Base-by-base conservation (phyloP, 2,888 invertebrate species). In the Acanthosoma haemorrhoidale region DNA sequence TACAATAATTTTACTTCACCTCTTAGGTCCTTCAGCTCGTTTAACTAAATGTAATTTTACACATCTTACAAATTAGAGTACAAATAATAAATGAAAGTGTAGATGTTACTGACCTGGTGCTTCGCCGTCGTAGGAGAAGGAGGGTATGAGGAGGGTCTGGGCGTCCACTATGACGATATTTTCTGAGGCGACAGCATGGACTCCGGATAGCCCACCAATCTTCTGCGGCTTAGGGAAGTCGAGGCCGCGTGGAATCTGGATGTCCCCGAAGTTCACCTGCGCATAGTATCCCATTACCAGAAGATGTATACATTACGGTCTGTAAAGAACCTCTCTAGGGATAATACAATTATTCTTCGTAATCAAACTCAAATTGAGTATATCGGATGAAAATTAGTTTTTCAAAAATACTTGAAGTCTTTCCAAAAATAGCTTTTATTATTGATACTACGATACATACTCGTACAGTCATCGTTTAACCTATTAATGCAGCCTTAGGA, bases 91-190 rank as follows among this genome's bases (percentile, higher is more conserved):
- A 6, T 9, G 6, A 36, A 6, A 9, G 36, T 6, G 6, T 9
- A 11, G 6, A 16, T 15, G 11, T 8, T 15, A 4, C 81, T 81
- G 78, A 94, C 94, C 94, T 79, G 94, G 95, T 59, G 94, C 94
- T 81, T 91, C 90, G 72, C 95, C 95, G 77, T 96, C 95, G 78
- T 94, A 95, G 13, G 89, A 91, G 80, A 96, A 92, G 82, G 91
- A 89, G 21, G 94, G 94, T 76, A 96, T 86, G 75, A 95, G 85
- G 75, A 95, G 85, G 16, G 95, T 95, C 83, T 95, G 95, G 18
- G 95, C 93, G 80, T 96, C 95, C 57, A 95, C 94, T 73, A 94
- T 87, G 57, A 94, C 92, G 75, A 96, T 86, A 74, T 89, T 88
- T 77, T 94, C 94, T 0, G 94, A 94, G 38, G 87, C 84, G 2